These are phyloP conservation scores for Apotomis betuletana DNA, from an alignment of 2,888 invertebrate genomes.

Conservation along the genomic window DNA sequence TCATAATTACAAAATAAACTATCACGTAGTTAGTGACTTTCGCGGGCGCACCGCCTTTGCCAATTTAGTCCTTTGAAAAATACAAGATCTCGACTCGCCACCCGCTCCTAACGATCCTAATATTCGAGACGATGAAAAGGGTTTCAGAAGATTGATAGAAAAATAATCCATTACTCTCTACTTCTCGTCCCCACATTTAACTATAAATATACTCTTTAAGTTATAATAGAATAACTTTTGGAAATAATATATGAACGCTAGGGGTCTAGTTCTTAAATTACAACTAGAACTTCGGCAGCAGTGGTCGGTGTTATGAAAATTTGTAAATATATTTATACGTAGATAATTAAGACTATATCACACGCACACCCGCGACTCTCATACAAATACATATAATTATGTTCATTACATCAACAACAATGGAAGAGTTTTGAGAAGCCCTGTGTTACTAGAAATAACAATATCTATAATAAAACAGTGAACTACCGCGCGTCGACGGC, in stretches of 20 bases:
- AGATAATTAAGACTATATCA: conserved; percentile 56
- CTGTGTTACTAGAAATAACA: conserved; percentile 59
- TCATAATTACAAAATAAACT: conserved; percentile 56
- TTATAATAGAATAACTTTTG: conserved; percentile 48
- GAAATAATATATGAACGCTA: conserved; percentile 49
- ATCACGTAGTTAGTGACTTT: conserved; percentile 53
- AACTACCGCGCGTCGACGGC: conserved; percentile 44
- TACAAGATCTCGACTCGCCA: conserved; percentile 48
- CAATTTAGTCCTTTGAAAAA: conserved; percentile 54
- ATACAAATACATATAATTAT: conserved; percentile 55
- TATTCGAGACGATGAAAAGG: conserved; percentile 48
- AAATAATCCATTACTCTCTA: conserved; percentile 64
- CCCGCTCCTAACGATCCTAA: conserved; percentile 42
- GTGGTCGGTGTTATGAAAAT: conserved; percentile 50
- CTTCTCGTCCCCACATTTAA: conserved; percentile 44
- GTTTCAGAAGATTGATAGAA: conserved; percentile 66
- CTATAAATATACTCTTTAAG: conserved; percentile 57
- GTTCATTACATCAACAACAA: conserved; percentile 65
- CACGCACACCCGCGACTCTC: conserved; percentile 58
- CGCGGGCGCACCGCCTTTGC: conserved; percentile 42
- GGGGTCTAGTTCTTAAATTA: conserved; percentile 29
- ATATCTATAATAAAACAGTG: conserved; percentile 51
- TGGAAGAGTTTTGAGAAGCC: conserved; percentile 78
- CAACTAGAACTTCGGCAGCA: conserved; percentile 38
- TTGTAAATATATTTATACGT: conserved; percentile 59